Evolutionary conservation across 2,888 invertebrate species (phyloP).

Genomic region (Sipunculus nudus): DNA sequence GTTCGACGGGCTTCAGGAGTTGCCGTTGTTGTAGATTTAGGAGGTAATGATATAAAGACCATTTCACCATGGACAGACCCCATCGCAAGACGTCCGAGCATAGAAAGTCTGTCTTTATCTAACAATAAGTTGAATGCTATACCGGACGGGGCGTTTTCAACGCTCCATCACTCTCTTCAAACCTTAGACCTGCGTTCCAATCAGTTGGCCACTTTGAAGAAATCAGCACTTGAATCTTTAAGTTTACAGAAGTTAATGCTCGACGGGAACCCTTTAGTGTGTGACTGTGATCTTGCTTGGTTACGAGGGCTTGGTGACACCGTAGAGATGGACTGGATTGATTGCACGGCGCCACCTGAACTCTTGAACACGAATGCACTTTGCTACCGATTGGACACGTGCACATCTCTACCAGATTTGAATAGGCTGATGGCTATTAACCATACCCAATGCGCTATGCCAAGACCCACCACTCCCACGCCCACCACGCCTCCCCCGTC

Average conservation of each 20-base stretch:
- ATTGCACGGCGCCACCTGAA: neutral
- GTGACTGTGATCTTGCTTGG: constrained; percentile 29
- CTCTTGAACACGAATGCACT: neutral
- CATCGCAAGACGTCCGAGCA: constrained; percentile 11
- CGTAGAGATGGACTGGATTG: constrained; percentile 21
- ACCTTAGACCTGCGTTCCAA: constrained; percentile 5
- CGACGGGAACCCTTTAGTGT: constrained; percentile 23
- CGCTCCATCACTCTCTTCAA: constrained; percentile 9
- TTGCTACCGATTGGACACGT: constrained; percentile 15
- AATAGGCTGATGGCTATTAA: neutral
- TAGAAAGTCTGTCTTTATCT: constrained; percentile 17
- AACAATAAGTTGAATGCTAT: constrained; percentile 4
- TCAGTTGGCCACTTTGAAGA: neutral
- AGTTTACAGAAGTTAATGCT: constrained; percentile 6
- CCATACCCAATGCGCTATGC: constrained; percentile 7
- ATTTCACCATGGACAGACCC: constrained; percentile 22
- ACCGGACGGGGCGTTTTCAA: constrained; percentile 5
- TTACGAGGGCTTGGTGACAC: constrained; percentile 2
- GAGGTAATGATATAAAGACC: constrained; percentile 12
- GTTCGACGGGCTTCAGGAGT: constrained; percentile 19
- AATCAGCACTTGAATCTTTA: neutral
- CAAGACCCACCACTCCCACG: constrained; percentile 7
- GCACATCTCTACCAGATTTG: neutral
- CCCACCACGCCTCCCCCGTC: neutral
- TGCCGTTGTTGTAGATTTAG: constrained; percentile 10